Evolutionary conservation across 92 coral and sea anemone species (phyloP).

Genomic region (Blastomussa wellsi): DNA sequence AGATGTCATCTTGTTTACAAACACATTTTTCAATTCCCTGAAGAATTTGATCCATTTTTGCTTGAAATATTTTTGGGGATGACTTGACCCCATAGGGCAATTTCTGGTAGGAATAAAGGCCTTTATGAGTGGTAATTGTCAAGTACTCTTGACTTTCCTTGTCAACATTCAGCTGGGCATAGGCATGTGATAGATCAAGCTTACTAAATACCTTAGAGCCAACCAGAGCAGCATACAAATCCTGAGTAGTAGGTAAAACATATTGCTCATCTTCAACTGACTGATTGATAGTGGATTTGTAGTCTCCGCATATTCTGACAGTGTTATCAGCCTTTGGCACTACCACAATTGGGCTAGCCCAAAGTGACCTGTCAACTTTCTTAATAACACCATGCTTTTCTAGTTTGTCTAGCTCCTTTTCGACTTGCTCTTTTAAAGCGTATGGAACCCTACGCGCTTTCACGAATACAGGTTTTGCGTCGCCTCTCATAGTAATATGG

Average conservation of each 20-base stretch:
- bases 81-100: conserved; percentile 34
- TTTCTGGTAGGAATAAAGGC: conserved; percentile 46
- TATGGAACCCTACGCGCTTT: conserved; percentile 31
- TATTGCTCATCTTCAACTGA: conserved; percentile 41
- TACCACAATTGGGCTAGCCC: conserved; percentile 57
- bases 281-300: conserved; percentile 44
- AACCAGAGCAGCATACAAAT: conserved; percentile 56
- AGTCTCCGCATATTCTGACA: conserved; percentile 61
- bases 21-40: too few species aligned
- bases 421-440: conserved; percentile 10
- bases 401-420: conserved; percentile 26
- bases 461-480: conserved; percentile 34
- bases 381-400: conserved; percentile 54
- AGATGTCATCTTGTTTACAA: too few species aligned
- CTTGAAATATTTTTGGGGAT: too few species aligned
- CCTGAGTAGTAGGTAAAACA: conserved; percentile 53
- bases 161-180: too few species aligned
- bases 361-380: conserved; percentile 42
- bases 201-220: too few species aligned
- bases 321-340: conserved; percentile 56
- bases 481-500: conserved; percentile 34
- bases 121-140: conserved; percentile 70
- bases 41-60: too few species aligned
- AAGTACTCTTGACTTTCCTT: conserved; percentile 35
- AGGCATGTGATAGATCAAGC: too few species aligned